Evolutionary conservation across 2,888 invertebrate genomes (phyloP), one percentile per base, ranked within the genome.

Genomic region (Luperina nickerlii): DNA sequence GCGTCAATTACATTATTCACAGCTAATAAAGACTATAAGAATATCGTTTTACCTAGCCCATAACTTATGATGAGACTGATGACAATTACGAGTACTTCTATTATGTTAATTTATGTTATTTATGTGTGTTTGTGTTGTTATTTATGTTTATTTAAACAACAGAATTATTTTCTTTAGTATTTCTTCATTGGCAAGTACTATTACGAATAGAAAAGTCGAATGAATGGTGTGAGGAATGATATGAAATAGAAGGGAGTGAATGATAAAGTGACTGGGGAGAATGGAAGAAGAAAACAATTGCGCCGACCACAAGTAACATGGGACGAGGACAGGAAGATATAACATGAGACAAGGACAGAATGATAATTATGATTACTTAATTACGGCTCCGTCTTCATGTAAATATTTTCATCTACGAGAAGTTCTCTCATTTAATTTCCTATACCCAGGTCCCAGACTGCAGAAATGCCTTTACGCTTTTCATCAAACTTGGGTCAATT

Each of bases 21-120:
- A 24, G 45, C 54, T 27, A 60, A 79, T 70, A 60, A 65, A 32
- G 18, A 27, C 51, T 51, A 38, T 32, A 54, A 27, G 27, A 60
- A 84, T 79, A 84, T 81, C 80, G 32, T 32, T 70, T 81, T 84
- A 79, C 62, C 0, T 32, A 57, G 51, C 15, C 11, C 51, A 69
- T 81, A 9, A 70, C 9, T 42, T 18, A 54, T 38, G 48, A 69
- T 78, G 65, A 70, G 42, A n/a, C 13, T n/a, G 32, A 45, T 24
- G n/a, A 11, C 7, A 62, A 42, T 75, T 27, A 62, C 5, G 1
- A 32, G 32, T 48, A n/a, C 32, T 82, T n/a, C 18, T 68, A 57
- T 57, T 62, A 51, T 62, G 18, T 82, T 66, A n/a, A n/a, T n/a
- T n/a, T n/a, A n/a, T n/a, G n/a, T n/a, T n/a, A n/a, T n/a, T n/a